Base-by-base conservation (phyloP, 2,888 invertebrate genomes). In the Coleophora flavipennella region DNA sequence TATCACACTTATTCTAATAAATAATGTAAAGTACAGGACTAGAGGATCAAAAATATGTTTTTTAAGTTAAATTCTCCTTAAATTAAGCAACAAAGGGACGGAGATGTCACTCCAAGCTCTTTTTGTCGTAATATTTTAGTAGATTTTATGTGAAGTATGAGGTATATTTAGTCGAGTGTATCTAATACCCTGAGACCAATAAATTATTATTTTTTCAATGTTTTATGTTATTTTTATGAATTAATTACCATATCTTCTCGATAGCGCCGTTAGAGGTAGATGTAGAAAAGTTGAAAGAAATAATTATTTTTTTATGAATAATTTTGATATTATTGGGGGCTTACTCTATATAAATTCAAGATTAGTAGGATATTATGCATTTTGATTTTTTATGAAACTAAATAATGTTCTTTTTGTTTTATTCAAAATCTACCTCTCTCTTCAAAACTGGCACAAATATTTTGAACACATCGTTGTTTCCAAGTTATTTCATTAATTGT, bases 101-200 rank as follows among this genome's bases (percentile, higher is more conserved):
- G 68, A 68, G 67, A 45, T 31, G n/a, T 33, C 41, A 58, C 64
- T 66, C 61, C 62, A 73, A 76, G 76, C 72, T 75, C 67, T 42
- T 63, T 45, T 42, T 46, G 53, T 46, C 42, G 44, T 38, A 20
- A 20, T 20, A 20, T 20, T 20, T 46, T 43, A 42, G 44, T 51
- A 46, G 44, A 48, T 44, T 48, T 48, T 40, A 45, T 28, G 33
- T 43, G 13, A 36, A 38, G 31, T 33, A 11, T n/a, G 3, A 31
- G n/a, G 11, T n/a, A n/a, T 31, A 11, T 3, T 31, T 10, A n/a
- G 31, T 46, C 20, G 39, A 49, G 46, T 52, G 49, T 36, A 37
- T 46, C 31, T 13, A 25, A 39, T 59, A 63, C 59, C 61, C 62
- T 62, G 62, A 55, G 41, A 53, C 57, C 57, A 56, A 48, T n/a